Conservation (phyloP, 2,797 vertebrate species). For the Oophaga sylvatica region DNA sequence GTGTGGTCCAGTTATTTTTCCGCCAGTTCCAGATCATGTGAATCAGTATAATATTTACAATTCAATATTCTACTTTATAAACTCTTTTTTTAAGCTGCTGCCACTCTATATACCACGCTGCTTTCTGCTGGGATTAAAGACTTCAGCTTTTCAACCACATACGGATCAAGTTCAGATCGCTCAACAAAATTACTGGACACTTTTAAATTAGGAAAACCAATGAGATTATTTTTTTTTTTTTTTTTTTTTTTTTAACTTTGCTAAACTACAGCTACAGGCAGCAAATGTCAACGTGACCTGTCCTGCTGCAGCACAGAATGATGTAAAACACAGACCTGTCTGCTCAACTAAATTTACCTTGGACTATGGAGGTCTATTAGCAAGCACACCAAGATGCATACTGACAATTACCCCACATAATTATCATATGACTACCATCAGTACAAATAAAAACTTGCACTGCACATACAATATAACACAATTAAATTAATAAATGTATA, state of each 20-base stretch:
- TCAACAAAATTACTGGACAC: slow-evolving; percentile 16
- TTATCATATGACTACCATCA: not conserved
- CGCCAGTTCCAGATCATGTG: slow-evolving; percentile 40
- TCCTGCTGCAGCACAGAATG: slow-evolving; percentile 20
- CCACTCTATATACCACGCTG: slow-evolving; percentile 41
- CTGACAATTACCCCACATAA: not conserved
- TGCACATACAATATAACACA: too few species aligned
- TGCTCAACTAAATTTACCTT: slow-evolving; percentile 30
- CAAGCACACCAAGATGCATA: not conserved
- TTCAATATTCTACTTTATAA: slow-evolving; percentile 55
- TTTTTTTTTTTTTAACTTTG: not conserved
- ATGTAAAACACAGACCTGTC: slow-evolving; percentile 38
- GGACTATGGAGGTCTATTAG: not conserved
- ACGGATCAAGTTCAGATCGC: slow-evolving; percentile 22
- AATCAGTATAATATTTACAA: slow-evolving; percentile 56
- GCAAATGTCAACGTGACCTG: slow-evolving; percentile 56
- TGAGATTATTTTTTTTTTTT: not conserved
- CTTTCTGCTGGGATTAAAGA: slow-evolving; percentile 31
- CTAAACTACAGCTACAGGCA: slow-evolving; percentile 46
- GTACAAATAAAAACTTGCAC: not conserved
- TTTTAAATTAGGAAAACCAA: slow-evolving; percentile 28
- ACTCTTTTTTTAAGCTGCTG: slow-evolving; percentile 37
- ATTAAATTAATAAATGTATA: too few species aligned
- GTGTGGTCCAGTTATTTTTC: slow-evolving; percentile 58
- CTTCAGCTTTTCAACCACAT: slow-evolving; percentile 33